Percentiles rank a stretch among this genome's conserved stretches.
These are phyloP conservation scores for Chaitophorus viminalis DNA, from an alignment of 2,888 invertebrate species.

Conservation along the genomic window DNA sequence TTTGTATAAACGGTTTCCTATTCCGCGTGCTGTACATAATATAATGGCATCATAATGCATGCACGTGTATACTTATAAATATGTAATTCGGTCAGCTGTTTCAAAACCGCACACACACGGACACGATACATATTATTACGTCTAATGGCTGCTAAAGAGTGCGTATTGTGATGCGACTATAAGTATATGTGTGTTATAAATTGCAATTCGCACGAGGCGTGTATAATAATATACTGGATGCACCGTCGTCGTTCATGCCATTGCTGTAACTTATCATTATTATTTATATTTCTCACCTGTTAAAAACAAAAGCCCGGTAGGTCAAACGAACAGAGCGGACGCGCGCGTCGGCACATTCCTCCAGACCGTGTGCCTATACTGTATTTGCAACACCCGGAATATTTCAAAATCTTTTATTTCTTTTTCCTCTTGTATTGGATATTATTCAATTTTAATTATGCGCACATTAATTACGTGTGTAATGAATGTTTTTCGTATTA, in stretches of 20 bases:
- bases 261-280: conserved; percentile 14
- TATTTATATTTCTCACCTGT: conserved; percentile 25
- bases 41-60: no score
- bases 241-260: neutral
- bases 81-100: neutral
- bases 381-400: neutral
- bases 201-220: conserved; percentile 23
- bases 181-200: neutral
- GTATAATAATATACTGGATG: conserved; percentile 1
- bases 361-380: neutral
- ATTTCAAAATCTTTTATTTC: neutral
- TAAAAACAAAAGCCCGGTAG: conserved; percentile 15
- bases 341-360: neutral
- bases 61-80: neutral
- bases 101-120: neutral
- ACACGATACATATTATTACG: neutral
- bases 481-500: neutral
- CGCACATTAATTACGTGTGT: neutral
- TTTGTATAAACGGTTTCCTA: neutral
- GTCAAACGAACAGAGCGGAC: neutral
- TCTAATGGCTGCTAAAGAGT: neutral
- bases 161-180: neutral
- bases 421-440: neutral
- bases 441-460: neutral
- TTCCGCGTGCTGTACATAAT: neutral